A percentile compares a stretch with the other conserved stretches of the same genome.
Conservation (phyloP, 2,113 vertebrate species). For the Oxyruncus cristatus region DNA sequence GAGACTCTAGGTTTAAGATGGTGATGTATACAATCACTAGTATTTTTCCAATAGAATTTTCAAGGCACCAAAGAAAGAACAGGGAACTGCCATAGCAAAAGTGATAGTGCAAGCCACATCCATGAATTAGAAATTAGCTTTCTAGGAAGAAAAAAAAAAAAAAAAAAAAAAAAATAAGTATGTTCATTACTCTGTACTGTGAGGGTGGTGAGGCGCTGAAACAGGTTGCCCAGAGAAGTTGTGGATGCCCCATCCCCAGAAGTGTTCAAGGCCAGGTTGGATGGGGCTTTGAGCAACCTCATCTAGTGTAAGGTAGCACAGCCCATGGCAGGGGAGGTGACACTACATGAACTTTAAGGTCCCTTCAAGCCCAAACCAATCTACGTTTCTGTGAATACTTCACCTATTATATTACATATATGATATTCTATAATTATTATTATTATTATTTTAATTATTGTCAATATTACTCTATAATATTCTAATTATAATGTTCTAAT, state of each 20-base stretch:
- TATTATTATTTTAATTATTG: background rate
- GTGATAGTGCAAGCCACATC: background rate
- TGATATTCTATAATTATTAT: background rate
- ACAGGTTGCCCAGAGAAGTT: background rate
- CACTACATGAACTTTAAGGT: background rate
- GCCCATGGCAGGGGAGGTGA: rapidly evolving
- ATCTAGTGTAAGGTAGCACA: background rate
- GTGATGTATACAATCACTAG: background rate
- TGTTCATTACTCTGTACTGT: background rate
- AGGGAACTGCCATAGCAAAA: background rate
- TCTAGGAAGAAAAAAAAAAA: too few species aligned
- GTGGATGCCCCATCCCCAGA: too few species aligned
- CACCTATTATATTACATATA: background rate
- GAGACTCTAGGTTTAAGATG: background rate
- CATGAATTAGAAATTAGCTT: background rate
- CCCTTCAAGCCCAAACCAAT: background rate
- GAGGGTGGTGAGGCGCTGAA: background rate
- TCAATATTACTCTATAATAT: background rate
- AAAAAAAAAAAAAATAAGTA: background rate
- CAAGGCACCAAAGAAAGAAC: background rate
- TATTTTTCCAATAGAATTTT: background rate
- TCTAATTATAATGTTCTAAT: background rate
- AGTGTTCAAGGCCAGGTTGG: background rate
- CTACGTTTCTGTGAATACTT: background rate
- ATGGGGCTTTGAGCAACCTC: background rate